phyloP scores from a whole-genome alignment of 2,888 invertebrate species.

The Euzetes globulus region DNA sequence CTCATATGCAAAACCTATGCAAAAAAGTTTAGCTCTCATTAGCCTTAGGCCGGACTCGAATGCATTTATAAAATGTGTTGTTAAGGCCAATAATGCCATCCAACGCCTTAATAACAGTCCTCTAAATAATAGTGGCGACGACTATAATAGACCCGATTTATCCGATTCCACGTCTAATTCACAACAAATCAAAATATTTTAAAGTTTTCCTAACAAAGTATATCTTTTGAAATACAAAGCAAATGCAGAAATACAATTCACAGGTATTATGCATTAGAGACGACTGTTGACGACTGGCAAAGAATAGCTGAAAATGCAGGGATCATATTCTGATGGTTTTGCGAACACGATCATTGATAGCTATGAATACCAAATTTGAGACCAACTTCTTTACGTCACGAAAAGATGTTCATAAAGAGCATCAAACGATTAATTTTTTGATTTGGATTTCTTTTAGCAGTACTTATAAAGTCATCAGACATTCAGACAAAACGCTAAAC shows the following conservation, averaged over 20 bases:
- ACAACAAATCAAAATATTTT: background rate
- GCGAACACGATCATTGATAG: background rate
- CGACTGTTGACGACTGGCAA: background rate
- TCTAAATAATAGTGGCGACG: constrained; percentile 30
- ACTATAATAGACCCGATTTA: constrained; percentile 23
- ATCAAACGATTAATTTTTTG: constrained; percentile 12
- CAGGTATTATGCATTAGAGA: background rate
- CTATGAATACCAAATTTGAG: constrained; percentile 12
- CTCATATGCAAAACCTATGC: constrained; percentile 24
- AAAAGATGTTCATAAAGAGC: background rate
- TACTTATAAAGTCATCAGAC: constrained; percentile 27
- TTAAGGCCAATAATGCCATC: constrained; percentile 23
- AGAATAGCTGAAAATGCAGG: too few relatives aligned
- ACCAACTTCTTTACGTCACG: constrained; percentile 18
- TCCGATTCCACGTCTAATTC: background rate
- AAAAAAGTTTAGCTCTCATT: constrained; percentile 19
- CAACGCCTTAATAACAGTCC: constrained; percentile 28
- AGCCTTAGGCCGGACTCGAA: constrained; percentile 5
- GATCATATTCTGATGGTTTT: background rate
- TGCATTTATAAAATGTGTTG: constrained; percentile 29
- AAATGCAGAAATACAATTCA: background rate
- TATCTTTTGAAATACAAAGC: background rate
- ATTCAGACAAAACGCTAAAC: background rate
- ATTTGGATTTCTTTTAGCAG: background rate
- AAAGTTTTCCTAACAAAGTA: background rate